Evolutionary conservation across 2,888 invertebrate species (phyloP), one percentile per base, ranked within the genome.

Genomic region (Drosophila borealis): DNA sequence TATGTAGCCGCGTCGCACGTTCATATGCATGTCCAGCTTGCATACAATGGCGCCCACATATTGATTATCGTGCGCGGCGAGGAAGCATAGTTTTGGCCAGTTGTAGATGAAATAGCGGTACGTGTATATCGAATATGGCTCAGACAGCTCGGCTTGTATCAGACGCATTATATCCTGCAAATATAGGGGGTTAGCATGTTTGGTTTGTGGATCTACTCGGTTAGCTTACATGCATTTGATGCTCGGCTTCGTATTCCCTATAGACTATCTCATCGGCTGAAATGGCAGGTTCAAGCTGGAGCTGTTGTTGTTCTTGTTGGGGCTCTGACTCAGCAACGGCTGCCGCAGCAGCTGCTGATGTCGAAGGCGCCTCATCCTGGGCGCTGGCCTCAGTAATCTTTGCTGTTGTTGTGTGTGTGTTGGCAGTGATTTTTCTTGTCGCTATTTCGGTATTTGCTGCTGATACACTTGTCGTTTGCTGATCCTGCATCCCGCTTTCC

Each of bases 101-200:
- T 99, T 99, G 93, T 99, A 98, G 92, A 99, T 99, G 94, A 99
- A 99, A 94, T 99, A 99, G 93, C 99, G 96, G 94, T 99, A 99
- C 34, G 99, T 99, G 93, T 99, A 99, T 94, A 99, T 99, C 80
- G 99, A 99, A 94, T 99, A 99, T 41, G 99, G 99, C 94, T 99
- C 99, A 69, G 99, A 99, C 85, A 99, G 95, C 94, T 99, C 99
- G 93, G 98, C 98, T 92, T 99, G 98, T 92, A 99, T 99, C 91
- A 99, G 95, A 93, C 96, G 96, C 98, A 99, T 99, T 85, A 99
- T 99, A 93, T 98, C 97, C 89, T 92, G 71, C 2, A 67, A 68
- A 19, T 9, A 17, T 42, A 5, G 11, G 4, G 5, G 3, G 2
- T 33, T 4, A 55, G 6, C 1, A 13, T 10, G 0, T 9, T 9